phyloP scores from a whole-genome alignment of 1,140 invertebrate genomes.

The Rhysida immarginata region DNA sequence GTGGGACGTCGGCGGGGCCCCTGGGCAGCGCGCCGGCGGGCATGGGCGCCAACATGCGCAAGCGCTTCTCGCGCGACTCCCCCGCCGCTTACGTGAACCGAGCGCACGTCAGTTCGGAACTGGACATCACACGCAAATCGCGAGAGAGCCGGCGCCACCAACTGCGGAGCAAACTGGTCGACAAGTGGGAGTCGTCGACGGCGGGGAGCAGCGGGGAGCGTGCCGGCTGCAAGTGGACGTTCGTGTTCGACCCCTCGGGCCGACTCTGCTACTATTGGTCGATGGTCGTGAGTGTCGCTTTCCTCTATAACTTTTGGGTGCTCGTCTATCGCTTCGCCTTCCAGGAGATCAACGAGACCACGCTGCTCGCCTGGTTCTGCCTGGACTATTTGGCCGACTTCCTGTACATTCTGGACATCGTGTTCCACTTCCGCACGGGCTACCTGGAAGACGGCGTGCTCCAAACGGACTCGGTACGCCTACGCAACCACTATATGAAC shows the following conservation, averaged over 20 bases:
- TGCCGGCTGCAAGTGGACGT: constrained; percentile 59
- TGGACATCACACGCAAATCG: constrained; percentile 43
- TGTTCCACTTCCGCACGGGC: constrained; percentile 92
- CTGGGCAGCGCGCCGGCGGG: constrained; percentile 21
- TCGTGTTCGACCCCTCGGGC: constrained; percentile 74
- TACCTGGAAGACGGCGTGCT: constrained; percentile 91
- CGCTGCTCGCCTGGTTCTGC: constrained; percentile 84
- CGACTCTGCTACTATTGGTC: constrained; percentile 90
- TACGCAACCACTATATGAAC: constrained; percentile 95
- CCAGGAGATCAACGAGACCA: constrained; percentile 54
- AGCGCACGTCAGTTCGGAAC: constrained; percentile 45
- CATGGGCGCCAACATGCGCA: constrained; percentile 11
- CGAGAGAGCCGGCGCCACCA: constrained; percentile 39
- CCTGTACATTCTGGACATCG: constrained; percentile 87
- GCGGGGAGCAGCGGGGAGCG: constrained; percentile 16
- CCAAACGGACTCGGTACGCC: constrained; percentile 82
- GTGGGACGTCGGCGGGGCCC: neutral
- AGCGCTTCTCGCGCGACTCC: constrained; percentile 51
- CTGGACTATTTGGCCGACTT: constrained; percentile 94
- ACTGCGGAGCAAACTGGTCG: constrained; percentile 47
- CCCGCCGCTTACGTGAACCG: constrained; percentile 50
- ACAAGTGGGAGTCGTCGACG: constrained; percentile 29
- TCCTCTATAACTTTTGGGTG: constrained; percentile 98
- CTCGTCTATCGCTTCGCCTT: constrained; percentile 97
- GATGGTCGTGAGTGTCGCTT: constrained; percentile 91